phyloP scores from a whole-genome alignment of 1,140 invertebrate species.

The Notospermus geniculatus region DNA sequence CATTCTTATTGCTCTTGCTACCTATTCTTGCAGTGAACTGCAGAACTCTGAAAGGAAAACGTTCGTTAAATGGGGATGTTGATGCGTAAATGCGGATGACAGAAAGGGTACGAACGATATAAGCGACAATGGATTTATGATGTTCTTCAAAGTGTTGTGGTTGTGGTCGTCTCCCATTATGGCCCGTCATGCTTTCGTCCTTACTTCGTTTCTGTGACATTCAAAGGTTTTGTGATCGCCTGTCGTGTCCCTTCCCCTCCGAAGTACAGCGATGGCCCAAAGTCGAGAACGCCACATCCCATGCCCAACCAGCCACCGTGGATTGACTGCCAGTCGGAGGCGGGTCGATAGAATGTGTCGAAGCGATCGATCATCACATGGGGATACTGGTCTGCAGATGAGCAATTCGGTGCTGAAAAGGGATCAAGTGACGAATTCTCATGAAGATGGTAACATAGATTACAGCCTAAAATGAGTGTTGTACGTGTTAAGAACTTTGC shows the following conservation, averaged over 20 bases:
- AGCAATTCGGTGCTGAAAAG: constrained; percentile 31
- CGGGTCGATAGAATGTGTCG: constrained; percentile 47
- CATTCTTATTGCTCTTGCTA: constrained; percentile 19
- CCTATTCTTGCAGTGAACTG: constrained; percentile 50
- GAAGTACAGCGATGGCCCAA: constrained; percentile 49
- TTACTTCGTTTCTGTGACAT: constrained; percentile 44
- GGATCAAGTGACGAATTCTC: too few species aligned
- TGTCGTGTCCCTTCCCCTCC: constrained; percentile 44
- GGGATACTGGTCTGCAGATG: constrained; percentile 25
- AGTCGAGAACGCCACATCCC: constrained; percentile 46
- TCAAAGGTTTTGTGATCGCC: constrained; percentile 41
- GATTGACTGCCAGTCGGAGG: constrained; percentile 41
- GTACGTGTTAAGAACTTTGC: too few species aligned
- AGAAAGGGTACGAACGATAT: too few species aligned
- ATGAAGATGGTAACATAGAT: too few species aligned
- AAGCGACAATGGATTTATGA: too few species aligned
- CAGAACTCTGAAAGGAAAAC: constrained; percentile 48
- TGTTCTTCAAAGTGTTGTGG: constrained; percentile 40
- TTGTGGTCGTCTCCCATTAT: constrained; percentile 42
- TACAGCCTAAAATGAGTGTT: constrained; percentile 6
- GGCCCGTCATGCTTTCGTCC: constrained; percentile 34
- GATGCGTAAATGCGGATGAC: too few species aligned
- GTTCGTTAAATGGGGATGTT: too few species aligned
- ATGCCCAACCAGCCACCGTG: constrained; percentile 41
- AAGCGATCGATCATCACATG: constrained; percentile 48